These are phyloP conservation scores for Reticulitermes speratus DNA, from an alignment of 1,140 invertebrate species.

Conservation along the genomic window DNA sequence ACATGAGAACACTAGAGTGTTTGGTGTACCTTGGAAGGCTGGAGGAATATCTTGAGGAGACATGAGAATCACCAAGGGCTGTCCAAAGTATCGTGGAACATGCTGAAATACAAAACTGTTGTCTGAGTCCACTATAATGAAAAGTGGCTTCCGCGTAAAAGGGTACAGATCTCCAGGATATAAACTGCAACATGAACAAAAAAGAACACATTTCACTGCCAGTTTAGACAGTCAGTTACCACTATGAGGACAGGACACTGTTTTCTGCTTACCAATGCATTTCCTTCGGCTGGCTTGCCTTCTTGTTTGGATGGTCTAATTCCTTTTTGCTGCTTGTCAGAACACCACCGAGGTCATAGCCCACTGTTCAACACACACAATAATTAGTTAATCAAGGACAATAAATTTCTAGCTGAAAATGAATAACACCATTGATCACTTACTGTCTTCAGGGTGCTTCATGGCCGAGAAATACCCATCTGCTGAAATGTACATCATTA, in stretches of 20 bases:
- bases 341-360: conserved; percentile 90
- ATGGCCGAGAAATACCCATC: conserved; percentile 87
- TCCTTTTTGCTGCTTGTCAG: conserved; percentile 83
- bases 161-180: conserved; percentile 92
- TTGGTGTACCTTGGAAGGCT: conserved; percentile 69
- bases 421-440: conserved; percentile 46
- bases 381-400: not conserved
- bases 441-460: conserved; percentile 88
- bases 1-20: not conserved
- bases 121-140: conserved; percentile 92
- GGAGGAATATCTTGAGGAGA: conserved; percentile 88
- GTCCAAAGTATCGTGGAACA: conserved; percentile 89
- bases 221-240: no score
- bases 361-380: conserved; percentile 58
- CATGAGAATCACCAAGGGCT: conserved; percentile 92
- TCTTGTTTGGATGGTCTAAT: conserved; percentile 61
- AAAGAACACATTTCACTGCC: not conserved
- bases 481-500: conserved; percentile 91
- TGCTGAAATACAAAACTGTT: conserved; percentile 93
- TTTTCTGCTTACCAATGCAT: conserved; percentile 61
- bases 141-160: conserved; percentile 88
- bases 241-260: not conserved
- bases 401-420: not conserved
- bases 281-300: conserved; percentile 68
- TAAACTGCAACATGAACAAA: conserved; percentile 56